Evolutionary conservation across 2,113 vertebrate species (phyloP), one percentile per base, ranked within the genome.

Genomic region (Paramormyrops kingsleyae): DNA sequence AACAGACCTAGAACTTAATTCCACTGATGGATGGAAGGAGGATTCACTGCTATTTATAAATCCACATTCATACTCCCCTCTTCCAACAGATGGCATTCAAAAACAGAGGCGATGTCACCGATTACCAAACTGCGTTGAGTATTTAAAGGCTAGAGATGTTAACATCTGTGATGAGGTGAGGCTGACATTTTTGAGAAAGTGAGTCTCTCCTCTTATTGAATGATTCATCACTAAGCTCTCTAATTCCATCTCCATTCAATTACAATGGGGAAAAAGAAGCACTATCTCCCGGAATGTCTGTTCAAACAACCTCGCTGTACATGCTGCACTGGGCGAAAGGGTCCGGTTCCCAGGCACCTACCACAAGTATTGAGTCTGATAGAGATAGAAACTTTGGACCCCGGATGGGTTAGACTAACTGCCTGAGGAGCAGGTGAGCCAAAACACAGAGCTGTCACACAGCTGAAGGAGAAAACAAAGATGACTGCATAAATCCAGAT

Each of bases 171-270:
- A 19, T 56, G 42, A 84, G 50, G 49, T 42, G 77, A 44, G n/a
- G 88, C 49, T 89, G 88, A 44, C 88, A 83, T 88, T 89, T 84
- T n/a, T 17, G 50, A 59, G 19, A 83, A 89, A n/a, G 50, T 44
- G 31, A 35, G 35, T 39, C 46, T 49, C 17, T 83, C 88, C 27
- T 52, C 6, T 84, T 50, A 24, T 84, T 53, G 15, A 46, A 31
- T 89, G 88, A 89, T n/a, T 84, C 52, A 84, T 62, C 19, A 24
- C 1, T 12, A 77, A 62, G 88, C 80, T 39, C 49, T 21, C 2
- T 24, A 12, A 39, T 35, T 52, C 19, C 56, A 66, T 66, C 39
- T 2, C 24, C 39, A 12, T 62, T 56, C 66, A 21, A 66, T 46
- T 66, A 46, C 3, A 47, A 19, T 13, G 83, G 49, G 59, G 42